Percentiles rank a stretch among this genome's conserved stretches.
Evolutionary conservation across 2,888 invertebrate species (phyloP).

Genomic region (Ditula angustiorana): DNA sequence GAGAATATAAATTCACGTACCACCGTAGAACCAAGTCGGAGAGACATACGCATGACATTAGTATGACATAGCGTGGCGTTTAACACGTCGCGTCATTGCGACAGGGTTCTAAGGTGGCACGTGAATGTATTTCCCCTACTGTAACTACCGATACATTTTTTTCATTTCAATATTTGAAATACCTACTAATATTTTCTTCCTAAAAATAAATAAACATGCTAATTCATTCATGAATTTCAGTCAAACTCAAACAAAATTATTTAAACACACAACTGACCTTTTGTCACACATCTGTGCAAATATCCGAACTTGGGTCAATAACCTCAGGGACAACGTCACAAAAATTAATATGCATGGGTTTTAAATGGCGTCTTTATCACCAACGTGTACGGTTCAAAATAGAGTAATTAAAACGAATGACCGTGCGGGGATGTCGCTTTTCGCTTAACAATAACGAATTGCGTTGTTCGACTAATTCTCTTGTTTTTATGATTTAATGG

Average conservation of each 20-base stretch:
- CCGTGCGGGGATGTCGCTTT: slow-evolving; percentile 31
- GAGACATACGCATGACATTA: too few species aligned
- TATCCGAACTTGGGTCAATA: slow-evolving; percentile 22
- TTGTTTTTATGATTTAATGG: slow-evolving; percentile 47
- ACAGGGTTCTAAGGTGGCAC: too few species aligned
- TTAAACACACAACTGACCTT: neutral
- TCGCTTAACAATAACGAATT: slow-evolving; percentile 58
- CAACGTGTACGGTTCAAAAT: slow-evolving; percentile 19
- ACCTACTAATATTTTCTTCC: too few species aligned
- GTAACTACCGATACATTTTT: too few species aligned
- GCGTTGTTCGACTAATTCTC: slow-evolving; percentile 35
- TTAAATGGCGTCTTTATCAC: slow-evolving; percentile 9
- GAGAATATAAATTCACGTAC: too few species aligned
- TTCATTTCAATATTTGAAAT: too few species aligned
- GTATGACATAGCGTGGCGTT: too few species aligned
- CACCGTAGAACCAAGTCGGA: too few species aligned
- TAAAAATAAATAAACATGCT: too few species aligned
- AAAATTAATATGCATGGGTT: slow-evolving; percentile 27
- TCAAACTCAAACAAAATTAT: neutral
- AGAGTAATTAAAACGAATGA: slow-evolving; percentile 27
- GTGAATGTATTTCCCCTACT: too few species aligned
- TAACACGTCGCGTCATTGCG: too few species aligned
- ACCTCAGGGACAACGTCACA: slow-evolving; percentile 26
- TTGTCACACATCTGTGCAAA: slow-evolving; percentile 8
- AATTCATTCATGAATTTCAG: too few species aligned